Conservation (phyloP, 2,797 vertebrate species). For the Galagoides demidoff region DNA sequence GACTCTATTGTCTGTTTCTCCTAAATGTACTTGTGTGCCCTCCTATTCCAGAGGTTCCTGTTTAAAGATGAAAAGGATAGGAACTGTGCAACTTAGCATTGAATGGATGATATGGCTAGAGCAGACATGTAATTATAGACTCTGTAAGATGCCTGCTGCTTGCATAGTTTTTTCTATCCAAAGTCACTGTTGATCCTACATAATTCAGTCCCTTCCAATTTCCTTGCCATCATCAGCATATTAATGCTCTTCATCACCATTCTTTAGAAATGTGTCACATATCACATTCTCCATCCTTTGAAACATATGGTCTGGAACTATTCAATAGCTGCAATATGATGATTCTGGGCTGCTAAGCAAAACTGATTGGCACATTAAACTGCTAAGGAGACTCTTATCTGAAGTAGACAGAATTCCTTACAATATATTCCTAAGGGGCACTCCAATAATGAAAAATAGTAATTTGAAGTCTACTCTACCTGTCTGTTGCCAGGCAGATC, state of each 20-base stretch:
- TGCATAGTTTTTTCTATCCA: constrained; percentile 51
- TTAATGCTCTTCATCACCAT: constrained; percentile 80
- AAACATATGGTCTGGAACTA: constrained; percentile 83
- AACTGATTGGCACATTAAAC: constrained; percentile 86
- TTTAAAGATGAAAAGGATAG: constrained; percentile 60
- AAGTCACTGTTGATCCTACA: constrained; percentile 48
- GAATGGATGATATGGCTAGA: background rate
- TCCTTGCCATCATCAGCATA: constrained; percentile 73
- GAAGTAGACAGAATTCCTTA: constrained; percentile 83
- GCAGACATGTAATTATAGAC: constrained; percentile 30
- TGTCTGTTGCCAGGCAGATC: constrained; percentile 81
- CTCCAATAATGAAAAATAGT: constrained; percentile 84
- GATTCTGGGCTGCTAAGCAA: constrained; percentile 82
- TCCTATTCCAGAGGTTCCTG: background rate
- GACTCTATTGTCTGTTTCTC: background rate
- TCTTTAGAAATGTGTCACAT: constrained; percentile 78
- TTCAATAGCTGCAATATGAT: constrained; percentile 81
- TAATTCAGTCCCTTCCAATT: constrained; percentile 55
- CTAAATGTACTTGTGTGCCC: background rate
- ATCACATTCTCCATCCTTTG: constrained; percentile 79
- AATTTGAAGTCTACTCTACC: constrained; percentile 81
- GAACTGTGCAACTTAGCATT: constrained; percentile 14
- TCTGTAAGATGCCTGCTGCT: background rate
- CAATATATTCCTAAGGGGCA: constrained; percentile 79
- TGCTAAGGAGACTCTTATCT: constrained; percentile 85